A percentile compares a stretch with the other conserved stretches of the same genome.
Evolutionary conservation across 2,797 vertebrate species (phyloP).

Genomic region (Meriones psammophilus): DNA sequence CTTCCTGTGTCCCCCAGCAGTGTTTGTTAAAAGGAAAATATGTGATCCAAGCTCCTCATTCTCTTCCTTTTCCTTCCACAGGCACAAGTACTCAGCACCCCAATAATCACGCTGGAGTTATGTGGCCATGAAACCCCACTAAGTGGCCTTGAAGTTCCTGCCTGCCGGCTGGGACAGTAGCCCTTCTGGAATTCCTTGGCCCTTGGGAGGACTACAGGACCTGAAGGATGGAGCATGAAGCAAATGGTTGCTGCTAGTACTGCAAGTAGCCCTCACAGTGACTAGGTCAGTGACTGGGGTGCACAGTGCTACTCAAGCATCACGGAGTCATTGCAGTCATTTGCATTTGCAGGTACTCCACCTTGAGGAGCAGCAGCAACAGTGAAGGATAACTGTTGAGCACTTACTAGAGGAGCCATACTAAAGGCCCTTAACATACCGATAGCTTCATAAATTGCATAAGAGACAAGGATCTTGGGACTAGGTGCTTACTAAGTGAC

Average conservation of each 20-base stretch:
- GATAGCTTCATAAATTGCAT: neutral
- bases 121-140: neutral
- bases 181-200: neutral
- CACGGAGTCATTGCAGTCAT: neutral
- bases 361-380: neutral
- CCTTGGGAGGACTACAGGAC: neutral
- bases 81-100: neutral
- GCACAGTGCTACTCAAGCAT: neutral
- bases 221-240: neutral
- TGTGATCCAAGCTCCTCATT: neutral
- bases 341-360: neutral
- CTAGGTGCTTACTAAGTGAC: neutral
- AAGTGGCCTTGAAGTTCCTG: neutral
- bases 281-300: slow-evolving; percentile 8
- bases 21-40: neutral
- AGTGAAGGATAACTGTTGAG: neutral
- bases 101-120: neutral
- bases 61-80: neutral
- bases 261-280: neutral
- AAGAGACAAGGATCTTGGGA: neutral
- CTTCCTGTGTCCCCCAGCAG: neutral
- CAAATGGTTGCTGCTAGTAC: neutral
- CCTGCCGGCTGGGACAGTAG: neutral
- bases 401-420: neutral
- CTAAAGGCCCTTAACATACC: neutral